These are phyloP conservation scores for Asarcornis scutulata DNA, from an alignment of 2,113 vertebrate species.

Conservation along the genomic window DNA sequence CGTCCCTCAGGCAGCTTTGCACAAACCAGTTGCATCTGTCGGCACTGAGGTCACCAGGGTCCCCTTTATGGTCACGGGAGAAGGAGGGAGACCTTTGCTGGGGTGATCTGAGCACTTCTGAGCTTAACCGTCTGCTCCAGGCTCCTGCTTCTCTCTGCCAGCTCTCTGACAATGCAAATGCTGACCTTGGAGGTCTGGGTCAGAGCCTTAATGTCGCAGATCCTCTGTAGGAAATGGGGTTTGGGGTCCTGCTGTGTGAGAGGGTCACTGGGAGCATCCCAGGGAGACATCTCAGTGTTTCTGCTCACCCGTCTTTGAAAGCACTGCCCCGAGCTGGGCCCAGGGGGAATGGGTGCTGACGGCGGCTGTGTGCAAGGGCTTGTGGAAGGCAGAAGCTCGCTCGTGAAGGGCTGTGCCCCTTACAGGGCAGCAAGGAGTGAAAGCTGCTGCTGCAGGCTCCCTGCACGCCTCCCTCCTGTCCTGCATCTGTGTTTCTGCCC, in stretches of 20 bases:
- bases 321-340: neutral
- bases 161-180: neutral
- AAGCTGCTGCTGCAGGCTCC: neutral
- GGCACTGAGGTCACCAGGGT: neutral
- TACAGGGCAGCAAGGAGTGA: neutral
- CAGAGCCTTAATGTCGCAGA: neutral
- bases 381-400: neutral
- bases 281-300: neutral
- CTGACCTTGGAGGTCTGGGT: neutral
- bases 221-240: neutral
- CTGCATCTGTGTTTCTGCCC: rapidly evolving
- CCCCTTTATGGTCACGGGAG: neutral
- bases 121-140: neutral
- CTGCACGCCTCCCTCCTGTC: neutral
- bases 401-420: neutral
- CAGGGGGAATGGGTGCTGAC: neutral
- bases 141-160: neutral
- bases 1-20: neutral
- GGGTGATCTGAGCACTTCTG: neutral
- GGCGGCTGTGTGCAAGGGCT: neutral
- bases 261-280: neutral
- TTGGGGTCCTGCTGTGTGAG: neutral
- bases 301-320: neutral
- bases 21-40: neutral
- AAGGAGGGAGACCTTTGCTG: neutral